Conservation (phyloP, 2,888 invertebrate species). For the Pandemis heparana region DNA sequence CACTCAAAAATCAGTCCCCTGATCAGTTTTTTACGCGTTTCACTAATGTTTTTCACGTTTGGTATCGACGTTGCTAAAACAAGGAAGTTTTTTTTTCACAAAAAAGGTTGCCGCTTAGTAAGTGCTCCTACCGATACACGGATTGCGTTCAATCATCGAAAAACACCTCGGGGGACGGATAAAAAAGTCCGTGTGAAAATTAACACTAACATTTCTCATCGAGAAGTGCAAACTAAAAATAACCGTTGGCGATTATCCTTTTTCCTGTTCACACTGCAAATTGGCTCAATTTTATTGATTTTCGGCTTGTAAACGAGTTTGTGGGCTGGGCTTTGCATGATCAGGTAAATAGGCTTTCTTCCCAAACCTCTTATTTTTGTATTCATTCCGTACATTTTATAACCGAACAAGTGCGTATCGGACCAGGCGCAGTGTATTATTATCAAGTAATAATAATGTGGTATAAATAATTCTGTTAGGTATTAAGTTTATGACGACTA, state of each 20-base stretch:
- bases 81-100: slow-evolving; percentile 49
- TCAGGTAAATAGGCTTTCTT: slow-evolving; percentile 34
- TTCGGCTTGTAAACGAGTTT: slow-evolving; percentile 38
- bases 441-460: too few species aligned
- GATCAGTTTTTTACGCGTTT: slow-evolving; percentile 14
- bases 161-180: slow-evolving; percentile 57
- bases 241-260: slow-evolving; percentile 26
- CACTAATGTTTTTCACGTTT: slow-evolving; percentile 40
- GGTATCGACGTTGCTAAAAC: slow-evolving; percentile 54
- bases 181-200: slow-evolving; percentile 72
- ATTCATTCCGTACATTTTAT: not conserved
- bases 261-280: slow-evolving; percentile 38
- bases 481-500: too few species aligned
- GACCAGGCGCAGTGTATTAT: too few species aligned
- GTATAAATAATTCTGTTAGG: too few species aligned
- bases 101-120: slow-evolving; percentile 44
- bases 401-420: too few species aligned
- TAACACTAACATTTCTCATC: slow-evolving; percentile 59
- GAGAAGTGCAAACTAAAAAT: slow-evolving; percentile 40
- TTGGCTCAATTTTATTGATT: slow-evolving; percentile 43
- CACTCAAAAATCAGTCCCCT: not conserved
- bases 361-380: slow-evolving; percentile 4
- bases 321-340: slow-evolving; percentile 33
- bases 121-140: slow-evolving; percentile 51
- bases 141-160: slow-evolving; percentile 71